Base-by-base conservation (phyloP, 37 sponge, comb jelly and placozoan genomes). In the Ianthella basta region DNA sequence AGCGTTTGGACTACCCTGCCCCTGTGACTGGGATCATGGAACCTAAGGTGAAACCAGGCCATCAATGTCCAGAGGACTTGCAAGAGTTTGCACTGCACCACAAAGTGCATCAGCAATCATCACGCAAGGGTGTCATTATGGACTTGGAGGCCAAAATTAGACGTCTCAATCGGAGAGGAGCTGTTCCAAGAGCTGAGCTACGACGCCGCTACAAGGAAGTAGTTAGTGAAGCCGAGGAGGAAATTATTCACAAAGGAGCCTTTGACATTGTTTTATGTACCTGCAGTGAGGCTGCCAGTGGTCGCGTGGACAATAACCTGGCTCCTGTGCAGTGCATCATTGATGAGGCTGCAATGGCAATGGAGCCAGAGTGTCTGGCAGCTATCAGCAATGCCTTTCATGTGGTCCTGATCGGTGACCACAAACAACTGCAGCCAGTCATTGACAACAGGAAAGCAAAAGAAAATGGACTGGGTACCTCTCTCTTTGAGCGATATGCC, bases 281-380 rank as follows among this genome's bases (percentile, higher is more conserved):
- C 21, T 75, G 78, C 37, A 75, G 40, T 75, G 78, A 75, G 53
- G 44, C 78, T 75, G 33, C n/a, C n/a, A 75, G 78, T 41, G 15
- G 38, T 14, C 20, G 78, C 24, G n/a, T 75, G 15, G 12, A 24
- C 2, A 19, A 50, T 12, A 13, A 1, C 54, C 44, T 75, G 21
- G 24, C 20, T 18, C 78, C 88, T 32, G 50, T 34, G 14, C 82
- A 88, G 29, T 72, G 59, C 15, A 83, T 88, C 55, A 83, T 88
- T 55, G 88, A 88, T 77, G 88, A 88, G 75, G 82, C 83, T 83
- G 88, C 83, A 10, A 88, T 88, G 88, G 88, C 88, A 30, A 88
- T 72, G 24, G 88, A 88, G 68, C 88, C 88, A 27, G 88, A 88
- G 83, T 87, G 88, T 34, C 72, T 88, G 83, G 83, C 74, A 41